Conservation (phyloP, 1,140 invertebrate genomes). For the Eupristina koningsbergeri region DNA sequence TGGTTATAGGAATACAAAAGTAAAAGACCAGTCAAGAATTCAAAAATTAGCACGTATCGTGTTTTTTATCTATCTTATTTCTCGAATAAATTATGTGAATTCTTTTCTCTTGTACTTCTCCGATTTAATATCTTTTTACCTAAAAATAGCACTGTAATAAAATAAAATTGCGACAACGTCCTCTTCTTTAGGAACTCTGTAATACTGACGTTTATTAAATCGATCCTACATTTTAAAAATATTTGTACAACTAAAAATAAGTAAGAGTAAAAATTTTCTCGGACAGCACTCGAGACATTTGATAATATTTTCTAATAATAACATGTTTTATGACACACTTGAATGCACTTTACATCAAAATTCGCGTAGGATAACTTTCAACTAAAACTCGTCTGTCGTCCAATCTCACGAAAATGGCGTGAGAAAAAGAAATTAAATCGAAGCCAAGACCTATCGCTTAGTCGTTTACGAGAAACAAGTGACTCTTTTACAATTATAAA, state of each 20-base stretch:
- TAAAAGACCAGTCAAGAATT: background rate
- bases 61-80: background rate
- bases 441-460: background rate
- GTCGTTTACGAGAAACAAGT: background rate
- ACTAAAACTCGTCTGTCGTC: slow-evolving; percentile 1
- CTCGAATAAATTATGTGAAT: slow-evolving; percentile 1
- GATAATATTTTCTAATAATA: slow-evolving; percentile 7
- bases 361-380: background rate
- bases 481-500: slow-evolving; percentile 16
- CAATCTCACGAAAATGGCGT: background rate
- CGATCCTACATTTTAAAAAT: background rate
- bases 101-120: background rate
- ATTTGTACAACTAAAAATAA: background rate
- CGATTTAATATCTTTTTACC: background rate
- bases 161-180: background rate
- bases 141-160: background rate
- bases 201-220: slow-evolving; percentile 13
- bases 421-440: slow-evolving; percentile 8
- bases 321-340: background rate
- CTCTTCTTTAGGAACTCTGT: background rate
- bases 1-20: background rate
- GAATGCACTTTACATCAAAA: slow-evolving; percentile 6
- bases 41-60: background rate
- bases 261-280: background rate
- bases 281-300: background rate